phyloP scores from a whole-genome alignment of 1,140 invertebrate species.

The Nephila pilipes region DNA sequence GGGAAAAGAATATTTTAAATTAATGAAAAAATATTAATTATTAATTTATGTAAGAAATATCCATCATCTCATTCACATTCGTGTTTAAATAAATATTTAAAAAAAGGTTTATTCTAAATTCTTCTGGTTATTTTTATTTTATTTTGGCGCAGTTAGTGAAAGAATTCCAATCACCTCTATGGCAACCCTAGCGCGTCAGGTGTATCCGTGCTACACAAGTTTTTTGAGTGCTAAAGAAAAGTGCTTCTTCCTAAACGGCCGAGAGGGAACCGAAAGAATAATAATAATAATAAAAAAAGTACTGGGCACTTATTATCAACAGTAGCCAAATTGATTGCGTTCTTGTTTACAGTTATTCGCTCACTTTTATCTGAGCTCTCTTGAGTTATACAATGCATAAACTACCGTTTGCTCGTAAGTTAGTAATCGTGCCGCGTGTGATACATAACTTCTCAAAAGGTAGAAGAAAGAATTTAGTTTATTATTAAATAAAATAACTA shows the following conservation, averaged over 20 bases:
- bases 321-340: slow-evolving; percentile 68
- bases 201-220: slow-evolving; percentile 7
- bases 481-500: too few species aligned
- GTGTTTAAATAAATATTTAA: too few species aligned
- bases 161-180: neutral
- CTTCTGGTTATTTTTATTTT: neutral
- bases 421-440: neutral
- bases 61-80: too few species aligned
- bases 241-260: slow-evolving; percentile 33
- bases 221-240: slow-evolving; percentile 52
- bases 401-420: neutral
- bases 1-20: too few species aligned
- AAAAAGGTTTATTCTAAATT: too few species aligned
- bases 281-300: neutral
- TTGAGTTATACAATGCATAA: neutral
- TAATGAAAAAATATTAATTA: too few species aligned
- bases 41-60: too few species aligned
- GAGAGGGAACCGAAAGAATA: neutral
- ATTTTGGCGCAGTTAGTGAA: neutral
- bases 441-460: neutral
- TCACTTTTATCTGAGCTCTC: slow-evolving; percentile 17
- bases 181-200: slow-evolving; percentile 41
- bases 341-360: slow-evolving; percentile 64
- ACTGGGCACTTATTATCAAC: slow-evolving; percentile 49
- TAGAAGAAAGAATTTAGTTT: neutral